Evolutionary conservation across 2,113 vertebrate species (phyloP).

Genomic region (Telmatochromis bifrenatus): DNA sequence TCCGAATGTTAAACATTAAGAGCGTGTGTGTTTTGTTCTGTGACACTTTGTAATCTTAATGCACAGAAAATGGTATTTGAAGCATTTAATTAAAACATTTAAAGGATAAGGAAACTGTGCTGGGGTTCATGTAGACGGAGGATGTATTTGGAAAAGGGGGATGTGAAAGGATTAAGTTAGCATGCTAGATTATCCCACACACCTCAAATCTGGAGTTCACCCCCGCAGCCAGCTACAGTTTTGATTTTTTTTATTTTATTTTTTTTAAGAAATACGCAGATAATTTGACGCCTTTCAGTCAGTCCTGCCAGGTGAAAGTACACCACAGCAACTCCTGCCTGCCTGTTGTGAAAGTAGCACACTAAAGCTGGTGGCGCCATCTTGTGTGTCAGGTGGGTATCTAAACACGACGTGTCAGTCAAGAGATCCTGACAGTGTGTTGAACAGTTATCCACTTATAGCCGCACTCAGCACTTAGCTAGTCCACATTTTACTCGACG

Average conservation of each 20-base stretch:
- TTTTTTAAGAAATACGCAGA: not conserved
- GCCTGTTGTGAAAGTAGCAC: not conserved
- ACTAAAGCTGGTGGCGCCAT: conserved; percentile 32
- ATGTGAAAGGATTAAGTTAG: not conserved
- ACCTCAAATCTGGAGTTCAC: not conserved
- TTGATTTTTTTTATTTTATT: not conserved
- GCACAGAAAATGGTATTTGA: not conserved
- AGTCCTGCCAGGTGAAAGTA: not conserved
- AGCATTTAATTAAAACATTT: not conserved
- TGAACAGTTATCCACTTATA: not conserved
- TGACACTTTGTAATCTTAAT: not conserved
- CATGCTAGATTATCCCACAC: not conserved
- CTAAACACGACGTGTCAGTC: not conserved
- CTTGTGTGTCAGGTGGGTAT: conserved; percentile 2
- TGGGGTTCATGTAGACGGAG: not conserved
- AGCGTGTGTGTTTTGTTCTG: not conserved
- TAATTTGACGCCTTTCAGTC: not conserved
- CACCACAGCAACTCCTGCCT: not conserved
- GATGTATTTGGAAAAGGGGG: not conserved
- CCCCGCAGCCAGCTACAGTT: not conserved
- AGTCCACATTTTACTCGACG: not conserved
- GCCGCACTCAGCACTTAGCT: not conserved
- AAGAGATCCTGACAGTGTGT: not conserved
- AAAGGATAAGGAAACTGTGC: not conserved
- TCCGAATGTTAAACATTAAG: not conserved